Conservation (phyloP, 2,113 vertebrate species). For the Poecile atricapillus region DNA sequence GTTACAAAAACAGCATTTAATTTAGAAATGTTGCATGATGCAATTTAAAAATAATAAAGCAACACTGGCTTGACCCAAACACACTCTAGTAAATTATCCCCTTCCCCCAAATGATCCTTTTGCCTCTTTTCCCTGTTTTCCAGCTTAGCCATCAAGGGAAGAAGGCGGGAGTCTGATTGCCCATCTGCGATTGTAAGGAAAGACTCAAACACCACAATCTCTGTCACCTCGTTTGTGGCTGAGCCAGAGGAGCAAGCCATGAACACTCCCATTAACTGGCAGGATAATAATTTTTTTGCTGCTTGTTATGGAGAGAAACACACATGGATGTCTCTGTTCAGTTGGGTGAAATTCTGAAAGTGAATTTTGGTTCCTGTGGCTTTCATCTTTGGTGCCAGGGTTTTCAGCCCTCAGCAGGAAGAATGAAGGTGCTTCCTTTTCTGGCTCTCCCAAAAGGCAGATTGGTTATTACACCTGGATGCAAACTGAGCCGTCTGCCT, state of each 20-base stretch:
- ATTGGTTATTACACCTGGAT: conserved; percentile 49
- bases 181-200: conserved; percentile 15
- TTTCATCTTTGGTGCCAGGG: neutral
- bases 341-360: neutral
- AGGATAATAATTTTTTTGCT: neutral
- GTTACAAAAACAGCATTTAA: neutral
- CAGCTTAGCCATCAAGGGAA: neutral
- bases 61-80: neutral
- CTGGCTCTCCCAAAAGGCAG: conserved; percentile 1
- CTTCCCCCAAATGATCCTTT: neutral
- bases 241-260: neutral
- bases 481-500: conserved; percentile 15
- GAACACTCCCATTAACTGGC: neutral
- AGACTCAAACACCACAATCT: neutral
- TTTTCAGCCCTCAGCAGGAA: neutral
- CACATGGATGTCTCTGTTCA: neutral
- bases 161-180: conserved; percentile 12
- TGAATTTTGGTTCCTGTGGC: neutral
- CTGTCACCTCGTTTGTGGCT: neutral
- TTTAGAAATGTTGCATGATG: neutral
- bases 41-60: neutral
- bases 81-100: rapidly evolving
- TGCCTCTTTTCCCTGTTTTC: neutral
- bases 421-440: conserved; percentile 8
- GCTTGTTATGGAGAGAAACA: neutral